These are phyloP conservation scores for Dicentrarchus labrax DNA, from an alignment of 2,113 vertebrate genomes.

Conservation along the genomic window DNA sequence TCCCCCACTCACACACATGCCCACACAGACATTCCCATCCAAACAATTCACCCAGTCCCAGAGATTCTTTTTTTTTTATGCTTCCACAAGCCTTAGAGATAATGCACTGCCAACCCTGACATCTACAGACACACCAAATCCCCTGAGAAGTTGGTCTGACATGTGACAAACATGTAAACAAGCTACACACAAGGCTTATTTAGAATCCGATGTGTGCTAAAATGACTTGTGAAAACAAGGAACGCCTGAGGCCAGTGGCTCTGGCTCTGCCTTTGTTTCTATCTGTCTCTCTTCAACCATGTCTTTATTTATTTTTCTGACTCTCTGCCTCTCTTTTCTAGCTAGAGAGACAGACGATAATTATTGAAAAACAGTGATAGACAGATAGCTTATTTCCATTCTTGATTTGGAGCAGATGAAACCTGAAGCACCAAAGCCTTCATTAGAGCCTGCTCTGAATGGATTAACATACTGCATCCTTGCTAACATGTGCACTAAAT, in stretches of 20 bases:
- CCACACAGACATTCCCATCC: neutral
- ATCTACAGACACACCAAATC: slow-evolving; percentile 9
- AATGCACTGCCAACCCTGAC: neutral
- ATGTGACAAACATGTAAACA: slow-evolving; percentile 41
- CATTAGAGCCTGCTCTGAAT: neutral
- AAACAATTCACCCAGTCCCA: slow-evolving; percentile 33
- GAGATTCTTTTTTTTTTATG: neutral
- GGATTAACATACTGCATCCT: neutral
- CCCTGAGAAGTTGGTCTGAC: slow-evolving; percentile 17
- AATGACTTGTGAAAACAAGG: slow-evolving; percentile 8
- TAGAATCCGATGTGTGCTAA: neutral
- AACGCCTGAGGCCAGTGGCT: slow-evolving; percentile 9
- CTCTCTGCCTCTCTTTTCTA: neutral
- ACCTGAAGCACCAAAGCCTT: neutral
- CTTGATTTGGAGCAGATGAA: neutral
- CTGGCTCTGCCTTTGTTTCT: neutral
- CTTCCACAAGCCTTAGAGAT: neutral
- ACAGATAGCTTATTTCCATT: neutral
- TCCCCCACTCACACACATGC: slow-evolving; percentile 1
- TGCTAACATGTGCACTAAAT: slow-evolving; percentile 44
- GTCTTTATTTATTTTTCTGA: slow-evolving; percentile 19
- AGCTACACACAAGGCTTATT: neutral
- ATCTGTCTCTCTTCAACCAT: neutral
- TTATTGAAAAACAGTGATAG: neutral
- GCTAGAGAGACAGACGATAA: neutral